These are phyloP conservation scores for Lagopus leucura DNA, from an alignment of 2,113 vertebrate species.

Conservation along the genomic window DNA sequence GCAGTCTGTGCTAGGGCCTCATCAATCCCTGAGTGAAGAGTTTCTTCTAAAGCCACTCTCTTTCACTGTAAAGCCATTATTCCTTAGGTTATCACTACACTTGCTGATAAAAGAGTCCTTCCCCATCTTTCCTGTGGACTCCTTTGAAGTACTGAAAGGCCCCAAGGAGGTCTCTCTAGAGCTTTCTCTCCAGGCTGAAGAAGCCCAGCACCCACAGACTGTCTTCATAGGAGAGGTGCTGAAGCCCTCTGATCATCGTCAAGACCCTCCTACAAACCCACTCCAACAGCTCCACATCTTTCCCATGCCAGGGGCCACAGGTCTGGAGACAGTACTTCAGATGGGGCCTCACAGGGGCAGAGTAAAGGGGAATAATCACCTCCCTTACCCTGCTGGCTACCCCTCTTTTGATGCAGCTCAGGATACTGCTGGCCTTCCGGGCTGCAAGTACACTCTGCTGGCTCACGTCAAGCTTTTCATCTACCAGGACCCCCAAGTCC, in stretches of 20 bases:
- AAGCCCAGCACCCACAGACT: background rate
- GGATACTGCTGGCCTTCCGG: background rate
- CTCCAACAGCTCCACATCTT: background rate
- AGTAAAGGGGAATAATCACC: background rate
- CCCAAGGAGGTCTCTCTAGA: background rate
- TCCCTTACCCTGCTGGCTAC: background rate
- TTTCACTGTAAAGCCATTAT: no score
- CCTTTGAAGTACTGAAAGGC: background rate
- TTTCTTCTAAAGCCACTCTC: no score
- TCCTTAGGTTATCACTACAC: background rate
- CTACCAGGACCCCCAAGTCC: background rate
- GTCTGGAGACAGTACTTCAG: background rate
- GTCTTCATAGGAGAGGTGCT: background rate
- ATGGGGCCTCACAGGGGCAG: background rate
- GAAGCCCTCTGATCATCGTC: background rate
- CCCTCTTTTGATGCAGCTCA: background rate
- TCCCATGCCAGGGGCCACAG: background rate
- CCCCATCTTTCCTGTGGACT: background rate
- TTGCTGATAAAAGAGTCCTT: background rate
- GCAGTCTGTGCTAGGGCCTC: no score
- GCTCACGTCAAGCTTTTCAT: background rate
- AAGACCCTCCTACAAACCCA: no score
- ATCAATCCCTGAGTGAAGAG: no score
- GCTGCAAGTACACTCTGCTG: background rate
- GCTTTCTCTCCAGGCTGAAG: background rate